Evolutionary conservation across 2,888 invertebrate species (phyloP), one percentile per base, ranked within the genome.

Genomic region (Trissoscelio sp.): DNA sequence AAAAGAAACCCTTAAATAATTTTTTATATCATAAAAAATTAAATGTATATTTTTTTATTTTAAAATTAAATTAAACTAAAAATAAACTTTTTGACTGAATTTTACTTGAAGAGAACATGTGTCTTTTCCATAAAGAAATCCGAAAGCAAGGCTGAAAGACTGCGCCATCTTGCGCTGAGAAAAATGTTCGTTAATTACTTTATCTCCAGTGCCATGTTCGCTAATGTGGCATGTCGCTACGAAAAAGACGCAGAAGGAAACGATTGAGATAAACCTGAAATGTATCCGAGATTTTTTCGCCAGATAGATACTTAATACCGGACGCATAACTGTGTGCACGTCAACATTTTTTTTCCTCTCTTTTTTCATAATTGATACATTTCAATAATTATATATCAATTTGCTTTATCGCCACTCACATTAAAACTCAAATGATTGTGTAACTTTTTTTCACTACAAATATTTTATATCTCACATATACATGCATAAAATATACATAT

Each of bases 171-270:
- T n/a, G n/a, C n/a, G n/a, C n/a, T n/a, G n/a, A n/a, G n/a, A n/a
- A 70, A 46, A 70, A 58, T 57, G 31, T 48, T 48, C 58, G 57
- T 46, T 70, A 58, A 70, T 70, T 42, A 46, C 16, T 48, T 58
- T 44, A 67, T 69, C 69, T 46, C 24, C 37, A 42, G 42, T 53
- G 39, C 22, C n/a, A 28, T 14, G 39, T 53, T 53, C 20, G 11
- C 57, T 58, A 58, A 70, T 70, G 58, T 48, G 55, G 14, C 31
- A 37, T 37, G 18, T 67, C n/a, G 51, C 24, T 42, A 22, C 12
- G 18, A 16, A 57, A 34, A 24, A 42, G 39, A 58, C 24, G n/a
- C 4, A 39, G 7, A 14, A 39, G 24, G 9, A 53, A 22, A 42
- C 42, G 28, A 28, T 42, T 51, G 16, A 39, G 55, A 67, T 55